phyloP scores from a whole-genome alignment of 2,888 invertebrate genomes.

The Tachina grossa region DNA sequence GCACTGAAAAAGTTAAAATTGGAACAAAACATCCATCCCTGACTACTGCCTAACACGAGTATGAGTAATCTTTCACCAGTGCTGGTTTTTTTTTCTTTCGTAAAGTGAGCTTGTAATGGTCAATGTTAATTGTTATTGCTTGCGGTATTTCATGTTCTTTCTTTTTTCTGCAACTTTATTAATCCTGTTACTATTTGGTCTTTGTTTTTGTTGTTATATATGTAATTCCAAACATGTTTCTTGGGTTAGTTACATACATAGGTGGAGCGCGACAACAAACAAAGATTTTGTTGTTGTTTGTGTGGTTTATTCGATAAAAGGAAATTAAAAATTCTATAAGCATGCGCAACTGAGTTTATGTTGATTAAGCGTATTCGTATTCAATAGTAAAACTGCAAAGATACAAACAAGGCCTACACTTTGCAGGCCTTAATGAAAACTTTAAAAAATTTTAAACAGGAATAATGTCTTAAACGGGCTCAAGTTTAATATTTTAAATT shows the following conservation, averaged over 20 bases:
- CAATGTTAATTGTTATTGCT: slow-evolving; percentile 67
- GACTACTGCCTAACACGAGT: slow-evolving; percentile 2
- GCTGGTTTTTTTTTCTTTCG: neutral
- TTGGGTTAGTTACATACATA: slow-evolving; percentile 12
- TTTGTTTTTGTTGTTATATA: slow-evolving; percentile 45
- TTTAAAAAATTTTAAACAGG: too few relatives aligned
- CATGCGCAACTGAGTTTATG: slow-evolving; percentile 25
- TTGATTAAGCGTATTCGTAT: neutral
- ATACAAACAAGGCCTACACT: neutral
- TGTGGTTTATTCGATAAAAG: neutral
- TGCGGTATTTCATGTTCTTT: slow-evolving; percentile 50
- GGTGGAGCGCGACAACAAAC: slow-evolving; percentile 18
- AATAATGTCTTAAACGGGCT: too few relatives aligned
- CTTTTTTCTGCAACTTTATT: slow-evolving; percentile 63
- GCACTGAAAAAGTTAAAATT: too few relatives aligned
- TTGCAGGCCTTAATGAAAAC: neutral
- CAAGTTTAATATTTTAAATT: too few relatives aligned
- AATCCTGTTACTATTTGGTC: neutral
- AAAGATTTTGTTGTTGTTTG: neutral
- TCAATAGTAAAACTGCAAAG: neutral
- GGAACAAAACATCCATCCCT: neutral
- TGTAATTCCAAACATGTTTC: slow-evolving; percentile 68
- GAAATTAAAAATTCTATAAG: slow-evolving; percentile 54
- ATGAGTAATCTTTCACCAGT: neutral
- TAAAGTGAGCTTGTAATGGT: slow-evolving; percentile 42